Conservation (phyloP, 2,113 vertebrate species). For the Regulus satrapa region DNA sequence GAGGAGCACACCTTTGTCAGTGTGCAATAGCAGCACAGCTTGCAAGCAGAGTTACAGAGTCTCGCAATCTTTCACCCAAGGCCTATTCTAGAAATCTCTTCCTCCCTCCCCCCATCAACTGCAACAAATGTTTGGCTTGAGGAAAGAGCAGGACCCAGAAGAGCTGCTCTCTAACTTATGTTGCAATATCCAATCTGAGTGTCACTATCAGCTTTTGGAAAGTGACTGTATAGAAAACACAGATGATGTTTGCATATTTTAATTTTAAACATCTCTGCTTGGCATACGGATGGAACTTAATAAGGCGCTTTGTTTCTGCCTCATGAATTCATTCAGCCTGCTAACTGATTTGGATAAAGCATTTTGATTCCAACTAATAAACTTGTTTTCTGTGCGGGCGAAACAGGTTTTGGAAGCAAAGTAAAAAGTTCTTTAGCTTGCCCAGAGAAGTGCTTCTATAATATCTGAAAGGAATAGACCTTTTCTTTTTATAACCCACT, state of each 20-base stretch:
- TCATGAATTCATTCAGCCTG: slow-evolving; percentile 17
- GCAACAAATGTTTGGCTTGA: slow-evolving; percentile 7
- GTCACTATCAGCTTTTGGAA: slow-evolving; percentile 50
- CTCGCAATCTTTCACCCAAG: neutral
- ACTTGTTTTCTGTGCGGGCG: neutral
- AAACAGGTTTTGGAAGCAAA: neutral
- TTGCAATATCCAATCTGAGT: slow-evolving; percentile 51
- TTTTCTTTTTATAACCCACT: slow-evolving; percentile 25
- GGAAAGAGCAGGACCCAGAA: slow-evolving; percentile 11
- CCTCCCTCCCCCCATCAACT: neutral
- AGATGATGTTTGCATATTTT: slow-evolving; percentile 40
- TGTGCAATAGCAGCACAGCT: neutral
- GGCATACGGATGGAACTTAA: slow-evolving; percentile 10
- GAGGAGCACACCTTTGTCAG: neutral
- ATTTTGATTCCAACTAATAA: neutral
- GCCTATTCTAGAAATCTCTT: slow-evolving; percentile 46
- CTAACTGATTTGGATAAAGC: slow-evolving; percentile 45
- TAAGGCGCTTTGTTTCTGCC: slow-evolving; percentile 4
- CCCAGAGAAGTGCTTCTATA: neutral
- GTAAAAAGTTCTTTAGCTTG: neutral
- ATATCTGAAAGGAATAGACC: neutral
- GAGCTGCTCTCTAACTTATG: neutral
- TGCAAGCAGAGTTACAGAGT: neutral
- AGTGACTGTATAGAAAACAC: neutral
- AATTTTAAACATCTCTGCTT: slow-evolving; percentile 22